Conservation (phyloP, 2,888 invertebrate species). For the Folsomia manolachei region DNA sequence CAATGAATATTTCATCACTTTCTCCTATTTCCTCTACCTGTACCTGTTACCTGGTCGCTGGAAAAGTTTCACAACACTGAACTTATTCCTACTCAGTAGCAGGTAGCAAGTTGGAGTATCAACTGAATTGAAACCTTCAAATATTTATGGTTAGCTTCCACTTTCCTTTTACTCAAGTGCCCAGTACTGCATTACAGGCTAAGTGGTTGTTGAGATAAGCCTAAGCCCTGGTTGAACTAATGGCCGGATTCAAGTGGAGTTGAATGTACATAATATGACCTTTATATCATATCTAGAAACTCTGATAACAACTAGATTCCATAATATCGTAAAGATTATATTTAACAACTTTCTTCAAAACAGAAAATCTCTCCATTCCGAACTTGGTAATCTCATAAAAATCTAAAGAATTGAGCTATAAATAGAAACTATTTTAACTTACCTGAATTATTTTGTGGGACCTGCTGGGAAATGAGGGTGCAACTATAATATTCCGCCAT, state of each 20-base stretch:
- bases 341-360: no score
- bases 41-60: no score
- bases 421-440: not conserved
- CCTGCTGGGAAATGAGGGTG: conserved; percentile 43
- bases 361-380: no score
- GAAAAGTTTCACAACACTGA: no score
- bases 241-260: not conserved
- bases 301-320: no score
- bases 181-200: not conserved
- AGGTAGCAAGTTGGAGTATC: not conserved
- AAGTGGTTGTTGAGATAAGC: conserved; percentile 3
- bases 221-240: conserved; percentile 2
- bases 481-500: conserved; percentile 50
- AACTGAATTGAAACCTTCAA: conserved; percentile 23
- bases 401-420: no score
- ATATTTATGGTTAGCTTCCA: conserved; percentile 14
- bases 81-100: not conserved
- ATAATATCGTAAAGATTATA: no score
- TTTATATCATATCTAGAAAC: not conserved
- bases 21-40: no score
- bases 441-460: conserved; percentile 25
- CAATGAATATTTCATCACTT: conserved; percentile 28
- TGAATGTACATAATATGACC: not conserved
- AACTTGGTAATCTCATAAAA: no score
- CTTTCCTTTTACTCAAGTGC: conserved; percentile 6